Base-by-base conservation (phyloP, 2,888 invertebrate genomes). In the Eristalinus aeneus region DNA sequence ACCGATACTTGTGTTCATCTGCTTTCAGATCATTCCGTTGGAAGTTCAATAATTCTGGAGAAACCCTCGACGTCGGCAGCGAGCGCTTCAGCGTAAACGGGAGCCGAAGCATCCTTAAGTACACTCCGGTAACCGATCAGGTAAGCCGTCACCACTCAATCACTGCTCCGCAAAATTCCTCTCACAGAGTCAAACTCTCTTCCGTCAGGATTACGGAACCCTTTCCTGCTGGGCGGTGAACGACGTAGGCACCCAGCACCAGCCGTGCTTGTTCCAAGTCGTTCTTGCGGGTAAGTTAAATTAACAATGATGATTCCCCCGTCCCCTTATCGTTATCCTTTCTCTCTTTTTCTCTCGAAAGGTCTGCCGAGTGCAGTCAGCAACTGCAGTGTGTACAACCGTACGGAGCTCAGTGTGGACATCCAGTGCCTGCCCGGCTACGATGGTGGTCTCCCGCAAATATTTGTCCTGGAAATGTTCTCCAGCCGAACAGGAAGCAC, bases 1-100 rank as follows among this genome's bases (percentile, higher is more conserved):
- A n/a, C 6, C 46, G n/a, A 0, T 12, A 39, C 16, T n/a, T 46
- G 16, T 20, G 16, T 46, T 16, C 12, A 39, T 31, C 2, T 36
- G 11, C 12, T 65, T 88, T 4, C 88, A 96, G 96, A 89, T 95
- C 95, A 91, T 98, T 98, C 94, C 96, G 96, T 89, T 98, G 98
- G 98, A 97, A 97, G 94, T 97, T 98, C 94, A 98, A 98, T 94
- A 97, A 97, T 93, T 97, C 97, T 11, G 97, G 97, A 3, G 97
- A 97, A 93, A 97, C 97, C 65, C 93, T 97, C 88, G 97, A 97
- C 93, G 96, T 97, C 78, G 95, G 96, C 67, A 95, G 96, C 61
- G 96, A 96, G 91, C 93, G 96, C 83, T 97, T 95, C 93, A 95
- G 96, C 89, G 95, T 95, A 88, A 96, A 96, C 92, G 97, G 97